Conservation (phyloP, 2,113 vertebrate genomes). For the Brachypteracias leptosomus region DNA sequence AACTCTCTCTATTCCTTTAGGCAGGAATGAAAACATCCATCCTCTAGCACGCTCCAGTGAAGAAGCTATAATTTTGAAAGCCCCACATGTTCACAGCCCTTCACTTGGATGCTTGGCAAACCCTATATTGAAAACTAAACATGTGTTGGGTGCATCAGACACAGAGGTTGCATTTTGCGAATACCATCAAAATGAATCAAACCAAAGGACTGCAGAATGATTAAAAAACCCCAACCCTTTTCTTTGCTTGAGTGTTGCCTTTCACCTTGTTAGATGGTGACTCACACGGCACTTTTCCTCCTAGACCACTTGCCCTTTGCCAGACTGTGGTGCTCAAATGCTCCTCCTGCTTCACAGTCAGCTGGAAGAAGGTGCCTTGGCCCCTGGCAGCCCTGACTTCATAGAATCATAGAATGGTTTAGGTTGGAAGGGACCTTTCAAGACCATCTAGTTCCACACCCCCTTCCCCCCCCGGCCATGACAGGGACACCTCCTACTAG, state of each 20-base stretch:
- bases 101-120: neutral
- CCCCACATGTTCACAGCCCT: neutral
- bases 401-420: too few relatives aligned
- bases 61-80: neutral
- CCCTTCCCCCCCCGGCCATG: too few relatives aligned
- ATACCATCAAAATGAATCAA: neutral
- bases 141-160: fast-evolving
- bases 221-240: neutral
- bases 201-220: neutral
- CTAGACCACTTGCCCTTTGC: neutral
- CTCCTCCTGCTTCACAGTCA: fast-evolving
- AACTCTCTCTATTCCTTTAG: neutral
- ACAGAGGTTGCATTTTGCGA: neutral
- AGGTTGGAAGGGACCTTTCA: too few relatives aligned
- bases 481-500: too few relatives aligned
- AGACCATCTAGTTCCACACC: too few relatives aligned
- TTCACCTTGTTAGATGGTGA: neutral
- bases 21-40: neutral
- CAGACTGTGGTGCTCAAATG: neutral
- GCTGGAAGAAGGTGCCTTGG: neutral
- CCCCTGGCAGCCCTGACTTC: fast-evolving
- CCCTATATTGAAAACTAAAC: neutral
- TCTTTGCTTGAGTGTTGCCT: neutral
- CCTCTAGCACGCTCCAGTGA: neutral
- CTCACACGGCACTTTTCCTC: neutral